A percentile compares a stretch with the other conserved stretches of the same genome.
phyloP scores from a whole-genome alignment of 2,888 invertebrate species.

The Cataglyphis livida region DNA sequence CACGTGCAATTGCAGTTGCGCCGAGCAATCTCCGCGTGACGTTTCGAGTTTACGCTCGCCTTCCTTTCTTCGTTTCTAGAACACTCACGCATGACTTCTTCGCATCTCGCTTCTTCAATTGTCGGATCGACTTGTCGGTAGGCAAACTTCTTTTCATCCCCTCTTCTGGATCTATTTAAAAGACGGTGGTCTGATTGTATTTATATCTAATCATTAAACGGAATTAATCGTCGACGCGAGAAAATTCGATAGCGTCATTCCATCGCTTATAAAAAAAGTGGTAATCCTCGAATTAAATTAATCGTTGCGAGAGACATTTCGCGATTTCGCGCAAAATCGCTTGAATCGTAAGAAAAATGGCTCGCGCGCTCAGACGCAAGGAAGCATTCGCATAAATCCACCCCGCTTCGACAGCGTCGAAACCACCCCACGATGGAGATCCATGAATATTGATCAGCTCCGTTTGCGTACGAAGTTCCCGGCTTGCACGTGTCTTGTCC shows the following conservation, averaged over 20 bases:
- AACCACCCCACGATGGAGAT: conserved; percentile 72
- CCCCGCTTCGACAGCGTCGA: conserved; percentile 71
- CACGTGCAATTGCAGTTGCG: conserved; percentile 42
- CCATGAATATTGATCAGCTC: conserved; percentile 85
- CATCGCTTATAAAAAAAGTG: not conserved
- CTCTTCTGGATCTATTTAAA: not conserved
- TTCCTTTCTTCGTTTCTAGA: conserved; percentile 3
- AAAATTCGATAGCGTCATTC: not conserved
- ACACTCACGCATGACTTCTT: not conserved
- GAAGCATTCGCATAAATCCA: conserved; percentile 84
- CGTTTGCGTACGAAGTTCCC: conserved; percentile 75
- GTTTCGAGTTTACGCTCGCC: conserved; percentile 56
- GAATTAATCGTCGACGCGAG: not conserved
- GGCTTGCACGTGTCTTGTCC: conserved; percentile 71
- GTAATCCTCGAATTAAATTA: not conserved
- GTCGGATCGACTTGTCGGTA: not conserved
- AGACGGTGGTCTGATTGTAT: not conserved
- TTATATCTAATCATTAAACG: not conserved
- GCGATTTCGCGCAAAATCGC: not conserved
- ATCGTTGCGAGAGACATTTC: not conserved
- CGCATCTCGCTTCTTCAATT: not conserved
- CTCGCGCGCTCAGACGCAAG: conserved; percentile 70
- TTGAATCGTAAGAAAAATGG: conserved; percentile 63
- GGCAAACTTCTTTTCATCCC: not conserved
- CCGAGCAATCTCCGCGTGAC: conserved; percentile 55